phyloP scores from a whole-genome alignment of 2,797 vertebrate genomes.

The Avahi laniger region DNA sequence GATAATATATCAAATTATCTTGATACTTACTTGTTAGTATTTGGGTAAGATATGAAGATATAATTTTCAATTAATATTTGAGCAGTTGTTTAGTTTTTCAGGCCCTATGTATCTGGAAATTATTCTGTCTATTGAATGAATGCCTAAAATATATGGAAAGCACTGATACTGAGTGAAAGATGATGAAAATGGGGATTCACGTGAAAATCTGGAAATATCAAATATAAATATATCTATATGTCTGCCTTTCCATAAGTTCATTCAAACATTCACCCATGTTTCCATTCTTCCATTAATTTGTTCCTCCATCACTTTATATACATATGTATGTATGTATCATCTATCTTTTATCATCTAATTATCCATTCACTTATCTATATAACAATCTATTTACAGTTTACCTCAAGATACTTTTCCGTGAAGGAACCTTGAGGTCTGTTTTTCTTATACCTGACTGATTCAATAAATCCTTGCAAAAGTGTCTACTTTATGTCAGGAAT shows the following conservation, averaged over 20 bases:
- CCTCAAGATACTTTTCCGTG: background rate
- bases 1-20: background rate
- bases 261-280: background rate
- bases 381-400: background rate
- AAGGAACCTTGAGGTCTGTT: background rate
- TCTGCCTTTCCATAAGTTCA: background rate
- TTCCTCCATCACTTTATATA: background rate
- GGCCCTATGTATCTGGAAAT: background rate
- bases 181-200: background rate
- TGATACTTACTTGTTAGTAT: background rate
- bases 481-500: background rate
- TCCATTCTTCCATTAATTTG: background rate
- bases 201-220: background rate
- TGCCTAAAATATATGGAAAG: background rate
- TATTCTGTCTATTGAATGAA: background rate
- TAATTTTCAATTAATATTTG: background rate
- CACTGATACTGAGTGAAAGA: background rate
- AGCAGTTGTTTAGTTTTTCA: background rate
- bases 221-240: background rate
- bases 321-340: no score
- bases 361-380: background rate
- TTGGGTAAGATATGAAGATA: background rate
- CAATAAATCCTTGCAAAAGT: background rate
- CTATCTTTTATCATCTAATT: background rate
- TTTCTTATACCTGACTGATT: background rate